Evolutionary conservation across 2,888 invertebrate species (phyloP).

Genomic region (Homarus gammarus): DNA sequence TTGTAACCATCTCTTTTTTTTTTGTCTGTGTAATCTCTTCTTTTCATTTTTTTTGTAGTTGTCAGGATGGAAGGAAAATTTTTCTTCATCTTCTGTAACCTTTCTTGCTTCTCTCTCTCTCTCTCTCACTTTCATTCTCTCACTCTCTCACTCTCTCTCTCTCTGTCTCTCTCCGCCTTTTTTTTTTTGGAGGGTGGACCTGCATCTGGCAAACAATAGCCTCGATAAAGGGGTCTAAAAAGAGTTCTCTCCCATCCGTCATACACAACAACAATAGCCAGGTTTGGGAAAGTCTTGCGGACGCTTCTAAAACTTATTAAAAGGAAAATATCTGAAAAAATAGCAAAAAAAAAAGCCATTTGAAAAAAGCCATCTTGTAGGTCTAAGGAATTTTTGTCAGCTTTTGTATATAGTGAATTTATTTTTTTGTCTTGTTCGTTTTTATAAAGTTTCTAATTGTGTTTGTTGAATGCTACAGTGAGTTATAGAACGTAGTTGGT

Average conservation of each 20-base stretch:
- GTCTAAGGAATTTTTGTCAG: not conserved
- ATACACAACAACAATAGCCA: no score
- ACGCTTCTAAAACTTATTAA: not conserved
- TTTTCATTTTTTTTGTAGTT: no score
- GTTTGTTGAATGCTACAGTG: no score
- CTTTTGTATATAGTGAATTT: not conserved
- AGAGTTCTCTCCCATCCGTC: not conserved
- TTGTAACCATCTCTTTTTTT: slow-evolving; percentile 25
- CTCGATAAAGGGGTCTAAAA: slow-evolving; percentile 34
- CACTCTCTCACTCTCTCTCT: slow-evolving; percentile 10
- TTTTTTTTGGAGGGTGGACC: slow-evolving; percentile 1
- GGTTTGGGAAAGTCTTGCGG: slow-evolving; percentile 1
- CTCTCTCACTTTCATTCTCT: slow-evolving; percentile 29
- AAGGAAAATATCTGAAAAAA: not conserved
- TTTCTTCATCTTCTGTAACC: no score
- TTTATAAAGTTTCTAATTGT: no score
- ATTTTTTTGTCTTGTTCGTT: not conserved
- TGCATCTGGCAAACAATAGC: slow-evolving; percentile 47
- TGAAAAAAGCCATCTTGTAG: slow-evolving; percentile 9
- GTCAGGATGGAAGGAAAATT: no score
- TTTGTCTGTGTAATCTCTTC: no score
- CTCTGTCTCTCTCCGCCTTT: slow-evolving; percentile 16
- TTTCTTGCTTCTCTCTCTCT: not conserved
- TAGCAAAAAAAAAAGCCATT: not conserved
- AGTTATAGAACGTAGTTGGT: no score